These are phyloP conservation scores for Brachionus paranguensis DNA, from an alignment of 1,140 invertebrate species.

Conservation along the genomic window DNA sequence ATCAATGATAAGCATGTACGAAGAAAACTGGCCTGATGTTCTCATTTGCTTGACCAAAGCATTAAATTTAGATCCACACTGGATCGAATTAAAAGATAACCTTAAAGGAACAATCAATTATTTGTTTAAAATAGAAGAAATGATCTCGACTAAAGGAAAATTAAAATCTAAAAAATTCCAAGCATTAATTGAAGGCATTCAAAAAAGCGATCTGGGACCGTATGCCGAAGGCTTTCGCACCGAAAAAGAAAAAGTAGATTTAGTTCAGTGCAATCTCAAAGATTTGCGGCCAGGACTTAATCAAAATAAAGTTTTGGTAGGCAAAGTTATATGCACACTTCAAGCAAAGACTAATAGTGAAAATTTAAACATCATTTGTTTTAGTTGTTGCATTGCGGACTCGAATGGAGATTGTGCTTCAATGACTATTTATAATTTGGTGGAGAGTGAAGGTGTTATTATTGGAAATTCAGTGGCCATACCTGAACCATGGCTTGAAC, in stretches of 20 bases:
- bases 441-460: slow-evolving; percentile 70
- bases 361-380: slow-evolving; percentile 62
- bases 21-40: slow-evolving; percentile 69
- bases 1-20: slow-evolving; percentile 65
- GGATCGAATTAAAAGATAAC: slow-evolving; percentile 64
- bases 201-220: slow-evolving; percentile 58
- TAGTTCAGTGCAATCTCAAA: slow-evolving; percentile 57
- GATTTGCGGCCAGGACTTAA: slow-evolving; percentile 62
- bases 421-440: slow-evolving; percentile 76
- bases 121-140: slow-evolving; percentile 63
- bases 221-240: slow-evolving; percentile 61
- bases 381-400: slow-evolving; percentile 72
- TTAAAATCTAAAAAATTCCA: slow-evolving; percentile 61
- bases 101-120: slow-evolving; percentile 64
- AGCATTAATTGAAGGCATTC: slow-evolving; percentile 43
- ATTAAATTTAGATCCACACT: slow-evolving; percentile 66
- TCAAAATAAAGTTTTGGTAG: slow-evolving; percentile 65
- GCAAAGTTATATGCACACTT: slow-evolving; percentile 74
- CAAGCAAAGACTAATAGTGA: slow-evolving; percentile 66
- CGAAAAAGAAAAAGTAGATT: slow-evolving; percentile 58
- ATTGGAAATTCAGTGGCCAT: slow-evolving; percentile 76
- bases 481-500: slow-evolving; percentile 67
- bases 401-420: slow-evolving; percentile 65
- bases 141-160: slow-evolving; percentile 65
- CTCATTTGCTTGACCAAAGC: slow-evolving; percentile 66